Conservation (phyloP, 2,797 vertebrate species). For the Macrochelys suwanniensis region DNA sequence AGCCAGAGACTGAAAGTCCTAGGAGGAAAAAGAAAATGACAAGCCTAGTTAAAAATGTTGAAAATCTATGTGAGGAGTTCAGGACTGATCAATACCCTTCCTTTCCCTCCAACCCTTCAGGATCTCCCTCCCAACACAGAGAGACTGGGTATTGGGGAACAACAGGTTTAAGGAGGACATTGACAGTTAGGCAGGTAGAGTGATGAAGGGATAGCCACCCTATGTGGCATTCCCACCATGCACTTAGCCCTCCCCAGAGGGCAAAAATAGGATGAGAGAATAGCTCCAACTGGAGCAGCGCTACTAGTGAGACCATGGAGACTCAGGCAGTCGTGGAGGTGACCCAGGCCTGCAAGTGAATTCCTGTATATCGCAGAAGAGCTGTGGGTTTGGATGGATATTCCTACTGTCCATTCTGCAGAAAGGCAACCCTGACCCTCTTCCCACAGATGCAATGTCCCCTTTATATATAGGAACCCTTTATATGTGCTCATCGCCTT, state of each 20-base stretch:
- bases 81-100: too few relatives aligned
- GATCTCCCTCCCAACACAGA: not conserved
- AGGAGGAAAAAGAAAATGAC: not conserved
- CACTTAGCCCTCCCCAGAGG: not conserved
- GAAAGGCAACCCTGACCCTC: not conserved
- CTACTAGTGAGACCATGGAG: not conserved
- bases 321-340: too few relatives aligned
- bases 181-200: too few relatives aligned
- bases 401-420: not conserved
- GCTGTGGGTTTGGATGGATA: too few relatives aligned
- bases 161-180: not conserved
- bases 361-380: too few relatives aligned
- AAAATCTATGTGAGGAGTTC: not conserved
- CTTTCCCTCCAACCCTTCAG: not conserved
- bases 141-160: not conserved
- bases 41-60: not conserved
- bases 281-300: not conserved
- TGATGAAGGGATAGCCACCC: not conserved
- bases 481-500: too few relatives aligned
- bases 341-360: too few relatives aligned
- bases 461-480: not conserved
- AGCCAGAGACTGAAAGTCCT: not conserved
- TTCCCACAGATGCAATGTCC: not conserved
- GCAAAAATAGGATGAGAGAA: not conserved
- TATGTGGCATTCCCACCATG: not conserved